phyloP scores from a whole-genome alignment of 2,113 vertebrate genomes.

The Rafetus swinhoei region DNA sequence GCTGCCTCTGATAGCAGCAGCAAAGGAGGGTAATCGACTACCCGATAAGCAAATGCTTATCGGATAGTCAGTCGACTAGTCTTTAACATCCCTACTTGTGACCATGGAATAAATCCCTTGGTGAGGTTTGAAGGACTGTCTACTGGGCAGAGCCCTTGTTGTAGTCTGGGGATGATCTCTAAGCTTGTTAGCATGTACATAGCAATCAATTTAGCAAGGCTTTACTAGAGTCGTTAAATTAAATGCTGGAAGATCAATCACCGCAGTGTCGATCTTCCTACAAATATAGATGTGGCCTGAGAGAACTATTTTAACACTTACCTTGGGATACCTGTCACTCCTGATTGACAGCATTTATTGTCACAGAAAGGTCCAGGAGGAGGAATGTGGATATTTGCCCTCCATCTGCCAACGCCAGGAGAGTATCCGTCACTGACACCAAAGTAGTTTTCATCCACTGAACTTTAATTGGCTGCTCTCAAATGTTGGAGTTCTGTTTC shows the following conservation, averaged over 20 bases:
- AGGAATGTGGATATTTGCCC: conserved; percentile 20
- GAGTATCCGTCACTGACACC: not conserved
- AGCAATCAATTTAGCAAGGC: not conserved
- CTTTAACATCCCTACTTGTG: not conserved
- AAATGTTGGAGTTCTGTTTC: not conserved
- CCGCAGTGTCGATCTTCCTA: too few relatives aligned
- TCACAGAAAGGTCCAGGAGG: not conserved
- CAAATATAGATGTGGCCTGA: not conserved
- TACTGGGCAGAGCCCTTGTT: not conserved
- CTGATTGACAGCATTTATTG: not conserved
- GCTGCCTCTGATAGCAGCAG: too few relatives aligned
- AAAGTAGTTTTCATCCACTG: not conserved
- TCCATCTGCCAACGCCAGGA: conserved; percentile 26
- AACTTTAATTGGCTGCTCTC: conserved; percentile 37
- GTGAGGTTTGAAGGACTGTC: not conserved
- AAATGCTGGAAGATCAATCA: too few relatives aligned
- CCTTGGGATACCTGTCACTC: not conserved
- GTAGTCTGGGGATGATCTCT: not conserved
- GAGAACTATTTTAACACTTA: not conserved
- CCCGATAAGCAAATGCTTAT: not conserved
- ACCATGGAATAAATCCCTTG: too few relatives aligned
- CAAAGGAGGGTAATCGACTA: too few relatives aligned
- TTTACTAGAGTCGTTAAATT: too few relatives aligned
- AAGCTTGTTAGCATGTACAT: not conserved
- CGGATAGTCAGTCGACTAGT: not conserved